Evolutionary conservation across 2,113 vertebrate genomes (phyloP), one percentile per base, ranked within the genome.

Genomic region (Neodontobutis hainanensis): DNA sequence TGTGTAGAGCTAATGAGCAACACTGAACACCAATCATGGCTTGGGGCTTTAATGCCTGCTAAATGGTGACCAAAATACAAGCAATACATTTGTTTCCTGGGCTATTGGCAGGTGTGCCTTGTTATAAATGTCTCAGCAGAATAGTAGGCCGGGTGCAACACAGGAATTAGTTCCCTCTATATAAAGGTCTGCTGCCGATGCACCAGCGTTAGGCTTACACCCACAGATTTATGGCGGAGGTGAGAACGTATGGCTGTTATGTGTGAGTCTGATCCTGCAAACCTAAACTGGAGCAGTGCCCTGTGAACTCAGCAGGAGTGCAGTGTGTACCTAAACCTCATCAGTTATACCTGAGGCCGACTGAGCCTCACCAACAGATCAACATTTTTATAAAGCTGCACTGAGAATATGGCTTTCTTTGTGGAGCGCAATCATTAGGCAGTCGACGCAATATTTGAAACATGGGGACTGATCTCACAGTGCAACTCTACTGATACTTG

Each of bases 101-200:
- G 62, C 51, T 83, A 82, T 81, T 83, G 80, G 80, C 85, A 81
- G 63, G 55, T 42, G 36, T 36, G 47, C 48, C 59, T 70, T 15
- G 56, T 81, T 80, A 55, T 75, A 76, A 88, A 79, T 65, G 62
- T 73, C 67, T 77, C 80, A 70, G 78, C 77, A 75, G 80, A 81
- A 78, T 80, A 69, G 70, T 69, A 61, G 75, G 43, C 61, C 50
- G 51, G 61, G 67, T 42, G 55, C 55, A 81, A 71, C 61, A 65
- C 63, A 63, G 44, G 66, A 89, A 89, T 87, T 80, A 80, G 81
- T 82, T 84, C 77, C 73, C 68, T 84, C 76, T 75, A 65, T 85
- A 82, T 83, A 83, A 27, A 78, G 75, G 73, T 78, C 74, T 61
- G 68, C 83, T 69, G 74, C 77, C 69, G 80, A 51, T 71, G 61